Conservation (phyloP, 2,797 vertebrate genomes). For the Rhinella marina region DNA sequence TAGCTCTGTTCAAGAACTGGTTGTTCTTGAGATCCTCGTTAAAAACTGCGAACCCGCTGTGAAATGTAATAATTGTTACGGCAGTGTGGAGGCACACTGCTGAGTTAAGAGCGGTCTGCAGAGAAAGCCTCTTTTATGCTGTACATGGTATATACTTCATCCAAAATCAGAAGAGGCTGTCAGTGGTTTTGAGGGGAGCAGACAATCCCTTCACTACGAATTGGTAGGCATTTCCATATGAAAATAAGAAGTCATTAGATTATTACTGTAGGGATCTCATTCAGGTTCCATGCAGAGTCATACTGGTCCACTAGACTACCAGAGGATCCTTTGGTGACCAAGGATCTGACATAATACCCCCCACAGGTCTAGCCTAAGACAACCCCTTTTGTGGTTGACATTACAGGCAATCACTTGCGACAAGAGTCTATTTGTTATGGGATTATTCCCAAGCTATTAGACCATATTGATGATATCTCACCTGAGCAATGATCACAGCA, state of each 20-base stretch:
- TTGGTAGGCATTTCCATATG: not conserved
- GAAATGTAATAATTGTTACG: conserved; percentile 11
- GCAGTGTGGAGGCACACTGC: not conserved
- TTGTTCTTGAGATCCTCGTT: conserved; percentile 11
- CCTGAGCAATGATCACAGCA: no score
- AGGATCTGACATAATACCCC: no score
- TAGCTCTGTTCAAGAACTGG: not conserved
- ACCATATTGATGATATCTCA: no score
- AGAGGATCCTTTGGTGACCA: not conserved
- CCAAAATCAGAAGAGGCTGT: not conserved
- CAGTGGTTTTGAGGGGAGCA: not conserved
- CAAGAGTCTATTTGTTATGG: no score
- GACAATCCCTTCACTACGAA: not conserved
- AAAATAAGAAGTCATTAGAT: not conserved
- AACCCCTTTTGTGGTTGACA: no score
- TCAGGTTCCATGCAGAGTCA: not conserved
- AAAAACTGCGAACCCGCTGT: not conserved
- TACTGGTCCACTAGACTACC: not conserved
- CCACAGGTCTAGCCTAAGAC: not conserved
- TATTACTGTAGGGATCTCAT: not conserved
- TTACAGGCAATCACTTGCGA: no score
- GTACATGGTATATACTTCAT: not conserved
- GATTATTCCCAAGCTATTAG: no score
- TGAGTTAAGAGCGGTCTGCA: not conserved
- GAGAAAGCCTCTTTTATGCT: not conserved